phyloP scores from a whole-genome alignment of 1,140 invertebrate genomes.

The Drosophila saltans region DNA sequence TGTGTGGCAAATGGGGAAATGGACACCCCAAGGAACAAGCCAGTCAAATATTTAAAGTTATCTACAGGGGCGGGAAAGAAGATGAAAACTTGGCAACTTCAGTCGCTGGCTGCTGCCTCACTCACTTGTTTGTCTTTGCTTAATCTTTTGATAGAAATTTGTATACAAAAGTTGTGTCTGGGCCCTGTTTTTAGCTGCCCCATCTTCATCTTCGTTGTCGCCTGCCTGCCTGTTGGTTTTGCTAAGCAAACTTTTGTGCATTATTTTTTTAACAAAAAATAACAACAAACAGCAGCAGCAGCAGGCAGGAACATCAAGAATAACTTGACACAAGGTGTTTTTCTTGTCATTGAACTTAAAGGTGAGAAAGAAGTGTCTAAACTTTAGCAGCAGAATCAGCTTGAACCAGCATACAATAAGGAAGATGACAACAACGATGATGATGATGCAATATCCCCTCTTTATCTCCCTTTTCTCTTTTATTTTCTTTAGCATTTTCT shows the following conservation, averaged over 20 bases:
- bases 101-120: conserved; percentile 41
- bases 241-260: conserved; percentile 67
- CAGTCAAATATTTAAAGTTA: conserved; percentile 73
- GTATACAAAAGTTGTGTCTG: conserved; percentile 69
- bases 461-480: conserved; percentile 7
- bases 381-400: conserved; percentile 51
- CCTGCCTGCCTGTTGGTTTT: conserved; percentile 30
- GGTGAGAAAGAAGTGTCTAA: conserved; percentile 44
- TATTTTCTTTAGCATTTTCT: no score
- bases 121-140: conserved; percentile 77
- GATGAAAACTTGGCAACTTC: conserved; percentile 60
- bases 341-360: conserved; percentile 71
- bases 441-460: conserved; percentile 41
- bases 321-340: conserved; percentile 62
- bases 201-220: conserved; percentile 16
- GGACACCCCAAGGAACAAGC: conserved; percentile 17
- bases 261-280: conserved; percentile 67
- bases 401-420: conserved; percentile 37
- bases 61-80: conserved; percentile 24
- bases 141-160: conserved; percentile 82
- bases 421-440: conserved; percentile 24
- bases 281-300: background rate
- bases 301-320: background rate
- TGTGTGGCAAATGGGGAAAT: conserved; percentile 3
- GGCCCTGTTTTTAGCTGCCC: conserved; percentile 13